Percentiles rank a stretch among this genome's conserved stretches.
These are phyloP conservation scores for Paracyclopina nana DNA, from an alignment of 1,140 invertebrate species.

Conservation along the genomic window DNA sequence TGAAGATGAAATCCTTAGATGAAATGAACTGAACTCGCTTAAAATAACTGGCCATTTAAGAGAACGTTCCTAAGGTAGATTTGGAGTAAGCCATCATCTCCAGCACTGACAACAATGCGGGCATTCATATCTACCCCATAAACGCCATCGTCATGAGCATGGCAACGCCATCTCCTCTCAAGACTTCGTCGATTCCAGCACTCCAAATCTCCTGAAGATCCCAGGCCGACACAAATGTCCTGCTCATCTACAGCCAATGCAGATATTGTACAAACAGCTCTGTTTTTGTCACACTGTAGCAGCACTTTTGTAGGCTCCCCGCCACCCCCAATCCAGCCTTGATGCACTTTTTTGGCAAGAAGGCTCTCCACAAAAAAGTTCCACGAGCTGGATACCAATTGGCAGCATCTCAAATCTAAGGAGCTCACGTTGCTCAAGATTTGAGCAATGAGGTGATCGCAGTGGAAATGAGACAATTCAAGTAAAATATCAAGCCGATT, in stretches of 20 bases:
- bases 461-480: too few relatives aligned
- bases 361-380: neutral
- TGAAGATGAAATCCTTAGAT: too few relatives aligned
- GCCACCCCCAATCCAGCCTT: neutral
- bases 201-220: neutral
- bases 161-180: neutral
- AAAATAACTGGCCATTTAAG: too few relatives aligned
- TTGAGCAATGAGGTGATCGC: too few relatives aligned
- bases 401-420: neutral
- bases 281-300: neutral
- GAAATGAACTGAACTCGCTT: too few relatives aligned
- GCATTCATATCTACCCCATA: neutral
- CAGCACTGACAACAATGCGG: neutral
- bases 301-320: neutral
- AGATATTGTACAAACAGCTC: neutral
- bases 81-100: neutral
- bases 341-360: neutral
- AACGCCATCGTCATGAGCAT: neutral
- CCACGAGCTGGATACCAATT: slow-evolving; percentile 1
- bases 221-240: neutral
- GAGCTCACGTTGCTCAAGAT: too few relatives aligned
- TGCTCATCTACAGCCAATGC: neutral
- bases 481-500: too few relatives aligned
- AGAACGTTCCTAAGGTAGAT: neutral
- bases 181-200: neutral